phyloP scores from a whole-genome alignment of 2,797 vertebrate species.

The Ibycter americanus region DNA sequence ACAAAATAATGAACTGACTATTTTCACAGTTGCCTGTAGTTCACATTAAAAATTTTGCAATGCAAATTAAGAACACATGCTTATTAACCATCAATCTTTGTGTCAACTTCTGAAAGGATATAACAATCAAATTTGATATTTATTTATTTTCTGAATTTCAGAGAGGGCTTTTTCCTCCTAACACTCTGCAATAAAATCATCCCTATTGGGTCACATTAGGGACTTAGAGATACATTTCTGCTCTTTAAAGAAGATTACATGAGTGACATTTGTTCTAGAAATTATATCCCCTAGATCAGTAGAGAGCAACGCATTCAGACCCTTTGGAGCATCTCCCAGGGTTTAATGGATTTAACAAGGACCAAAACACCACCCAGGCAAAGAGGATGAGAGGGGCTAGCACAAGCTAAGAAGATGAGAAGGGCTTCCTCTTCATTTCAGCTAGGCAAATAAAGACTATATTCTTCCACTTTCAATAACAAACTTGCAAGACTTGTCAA shows the following conservation, averaged over 20 bases:
- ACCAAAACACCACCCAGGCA: not conserved
- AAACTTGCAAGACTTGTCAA: not conserved
- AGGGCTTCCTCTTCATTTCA: not conserved
- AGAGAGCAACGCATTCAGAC: not conserved
- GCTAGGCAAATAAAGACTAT: not conserved
- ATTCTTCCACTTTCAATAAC: not conserved
- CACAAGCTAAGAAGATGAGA: not conserved
- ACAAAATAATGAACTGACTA: slow-evolving; percentile 6
- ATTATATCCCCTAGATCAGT: not conserved
- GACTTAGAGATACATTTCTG: not conserved
- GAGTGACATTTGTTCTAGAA: slow-evolving; percentile 1
- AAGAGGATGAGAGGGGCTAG: not conserved
- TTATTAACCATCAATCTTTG: slow-evolving; percentile 36
- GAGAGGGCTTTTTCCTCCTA: not conserved
- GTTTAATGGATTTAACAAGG: not conserved
- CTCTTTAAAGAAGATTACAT: not conserved
- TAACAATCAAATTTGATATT: not conserved
- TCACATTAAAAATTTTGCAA: not conserved
- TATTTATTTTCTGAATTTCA: not conserved
- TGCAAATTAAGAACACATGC: slow-evolving; percentile 17
- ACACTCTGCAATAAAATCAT: not conserved
- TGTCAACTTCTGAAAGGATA: slow-evolving; percentile 28
- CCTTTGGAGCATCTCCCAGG: not conserved
- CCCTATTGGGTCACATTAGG: not conserved
- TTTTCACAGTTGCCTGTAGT: not conserved